A percentile compares a stretch with the other conserved stretches of the same genome.
phyloP scores from a whole-genome alignment of 1,140 invertebrate genomes.

The Drosophila truncata region DNA sequence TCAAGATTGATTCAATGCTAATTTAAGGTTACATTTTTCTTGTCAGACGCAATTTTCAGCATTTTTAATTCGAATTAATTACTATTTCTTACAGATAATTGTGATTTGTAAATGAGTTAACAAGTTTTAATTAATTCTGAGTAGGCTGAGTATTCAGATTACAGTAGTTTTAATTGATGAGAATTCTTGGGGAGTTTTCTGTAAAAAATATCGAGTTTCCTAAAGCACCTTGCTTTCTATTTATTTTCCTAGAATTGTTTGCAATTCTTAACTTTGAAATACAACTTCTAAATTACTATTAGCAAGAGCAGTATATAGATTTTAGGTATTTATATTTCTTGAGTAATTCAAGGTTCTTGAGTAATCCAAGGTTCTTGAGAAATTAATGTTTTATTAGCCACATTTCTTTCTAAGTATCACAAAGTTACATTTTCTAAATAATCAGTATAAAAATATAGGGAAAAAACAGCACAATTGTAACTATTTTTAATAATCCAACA shows the following conservation, averaged over 20 bases:
- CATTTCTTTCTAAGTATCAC: accelerated
- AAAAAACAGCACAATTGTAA: background rate
- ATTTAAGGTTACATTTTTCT: conserved; percentile 8
- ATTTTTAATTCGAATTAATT: conserved; percentile 4
- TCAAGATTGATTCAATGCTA: background rate
- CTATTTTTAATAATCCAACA: background rate
- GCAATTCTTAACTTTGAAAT: background rate
- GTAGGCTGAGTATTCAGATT: background rate
- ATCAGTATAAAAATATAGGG: background rate
- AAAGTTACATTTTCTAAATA: background rate
- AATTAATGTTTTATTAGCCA: background rate
- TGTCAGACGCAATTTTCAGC: background rate
- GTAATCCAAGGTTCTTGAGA: background rate
- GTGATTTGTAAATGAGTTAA: background rate
- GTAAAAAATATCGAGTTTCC: background rate
- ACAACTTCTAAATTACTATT: background rate
- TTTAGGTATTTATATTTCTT: background rate
- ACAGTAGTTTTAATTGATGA: background rate
- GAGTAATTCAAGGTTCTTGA: background rate
- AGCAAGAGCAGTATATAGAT: background rate
- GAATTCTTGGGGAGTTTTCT: background rate
- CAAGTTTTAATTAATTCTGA: background rate
- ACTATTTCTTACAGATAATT: conserved; percentile 1
- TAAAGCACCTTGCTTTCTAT: background rate
- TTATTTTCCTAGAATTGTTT: background rate